These are phyloP conservation scores for Drosophila emarginata DNA, from an alignment of 2,888 invertebrate species.

Conservation along the genomic window DNA sequence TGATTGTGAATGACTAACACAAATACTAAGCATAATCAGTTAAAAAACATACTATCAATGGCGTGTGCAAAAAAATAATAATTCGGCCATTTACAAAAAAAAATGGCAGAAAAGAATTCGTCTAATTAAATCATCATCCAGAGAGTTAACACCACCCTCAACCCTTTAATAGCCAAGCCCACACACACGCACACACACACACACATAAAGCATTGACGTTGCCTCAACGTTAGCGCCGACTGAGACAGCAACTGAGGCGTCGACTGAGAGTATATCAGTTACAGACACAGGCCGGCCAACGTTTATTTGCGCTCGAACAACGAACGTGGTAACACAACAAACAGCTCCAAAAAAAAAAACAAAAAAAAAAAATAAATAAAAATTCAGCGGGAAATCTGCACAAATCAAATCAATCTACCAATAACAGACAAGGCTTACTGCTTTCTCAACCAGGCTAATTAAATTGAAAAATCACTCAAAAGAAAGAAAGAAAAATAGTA, in stretches of 20 bases:
- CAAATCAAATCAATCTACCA: constrained; percentile 31
- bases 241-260: constrained; percentile 8
- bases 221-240: constrained; percentile 11
- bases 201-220: constrained; percentile 10
- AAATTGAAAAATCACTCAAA: constrained; percentile 30
- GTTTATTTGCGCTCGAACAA: constrained; percentile 81
- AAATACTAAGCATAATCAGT: neutral
- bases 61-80: neutral
- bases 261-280: constrained; percentile 78
- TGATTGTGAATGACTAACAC: neutral
- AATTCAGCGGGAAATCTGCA: constrained; percentile 12
- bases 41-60: neutral
- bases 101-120: constrained; percentile 3
- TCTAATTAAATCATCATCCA: constrained; percentile 5
- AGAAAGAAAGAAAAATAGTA: constrained; percentile 17
- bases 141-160: neutral
- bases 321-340: constrained; percentile 78
- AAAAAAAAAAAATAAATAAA: constrained; percentile 23
- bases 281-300: constrained; percentile 68
- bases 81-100: neutral
- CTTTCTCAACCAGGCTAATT: constrained; percentile 37
- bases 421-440: constrained; percentile 2
- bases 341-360: constrained; percentile 32
- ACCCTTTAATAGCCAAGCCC: neutral
- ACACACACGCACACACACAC: neutral